Percentiles rank a stretch among this genome's conserved stretches.
Evolutionary conservation across 2,888 invertebrate species (phyloP).

Genomic region (Caenorhabditis angaria): DNA sequence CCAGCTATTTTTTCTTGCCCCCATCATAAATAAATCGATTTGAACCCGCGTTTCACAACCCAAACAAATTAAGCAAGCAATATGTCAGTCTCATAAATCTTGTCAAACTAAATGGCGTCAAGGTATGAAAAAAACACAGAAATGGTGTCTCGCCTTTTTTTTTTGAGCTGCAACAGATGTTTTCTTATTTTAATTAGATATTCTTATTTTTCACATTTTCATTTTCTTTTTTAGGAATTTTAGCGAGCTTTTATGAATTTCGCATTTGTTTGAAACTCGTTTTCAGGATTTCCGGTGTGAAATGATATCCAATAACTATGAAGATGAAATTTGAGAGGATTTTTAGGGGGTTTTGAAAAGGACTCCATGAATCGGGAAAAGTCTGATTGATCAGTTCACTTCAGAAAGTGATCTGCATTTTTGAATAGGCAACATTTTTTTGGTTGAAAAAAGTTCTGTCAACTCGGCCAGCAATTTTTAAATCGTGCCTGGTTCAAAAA

Average conservation of each 20-base stretch:
- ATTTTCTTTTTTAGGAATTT: neutral
- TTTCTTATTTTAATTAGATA: neutral
- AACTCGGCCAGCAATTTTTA: too few species aligned
- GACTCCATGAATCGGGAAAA: too few species aligned
- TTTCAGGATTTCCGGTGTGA: neutral
- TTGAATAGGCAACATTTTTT: too few species aligned
- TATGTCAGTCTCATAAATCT: conserved; percentile 10
- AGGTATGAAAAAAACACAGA: too few species aligned
- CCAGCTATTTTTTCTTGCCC: too few species aligned
- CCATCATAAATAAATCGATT: conserved; percentile 6
- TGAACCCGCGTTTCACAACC: conserved; percentile 7
- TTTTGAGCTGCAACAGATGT: conserved; percentile 2
- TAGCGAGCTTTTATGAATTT: too few species aligned
- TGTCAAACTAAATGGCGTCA: conserved; percentile 10
- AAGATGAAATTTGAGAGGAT: neutral
- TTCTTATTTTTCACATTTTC: too few species aligned
- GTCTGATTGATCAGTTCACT: neutral
- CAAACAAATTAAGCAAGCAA: neutral
- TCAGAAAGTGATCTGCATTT: too few species aligned
- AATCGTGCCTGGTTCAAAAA: too few species aligned
- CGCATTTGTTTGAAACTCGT: too few species aligned
- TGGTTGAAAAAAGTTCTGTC: too few species aligned
- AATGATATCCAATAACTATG: neutral
- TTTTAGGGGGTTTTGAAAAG: too few species aligned
- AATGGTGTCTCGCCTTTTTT: neutral